phyloP scores from a whole-genome alignment of 2,888 invertebrate species.

The Diadegma fenestrale region DNA sequence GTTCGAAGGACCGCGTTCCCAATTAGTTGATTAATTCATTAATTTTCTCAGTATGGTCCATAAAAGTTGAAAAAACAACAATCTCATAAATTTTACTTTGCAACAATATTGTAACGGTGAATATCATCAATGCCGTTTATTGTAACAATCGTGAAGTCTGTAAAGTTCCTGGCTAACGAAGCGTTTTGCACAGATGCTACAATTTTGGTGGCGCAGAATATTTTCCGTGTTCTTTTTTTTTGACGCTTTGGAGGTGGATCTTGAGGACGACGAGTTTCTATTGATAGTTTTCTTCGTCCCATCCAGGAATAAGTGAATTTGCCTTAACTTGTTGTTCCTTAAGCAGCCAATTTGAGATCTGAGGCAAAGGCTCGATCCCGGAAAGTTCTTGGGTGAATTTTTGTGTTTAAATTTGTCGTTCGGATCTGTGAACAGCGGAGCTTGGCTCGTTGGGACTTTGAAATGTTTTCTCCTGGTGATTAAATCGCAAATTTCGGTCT shows the following conservation, averaged over 20 bases:
- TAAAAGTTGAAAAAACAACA: conserved; percentile 14
- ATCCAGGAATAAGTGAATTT: conserved; percentile 29
- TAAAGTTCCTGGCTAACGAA: conserved; percentile 76
- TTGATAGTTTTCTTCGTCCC: conserved; percentile 29
- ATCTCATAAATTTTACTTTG: background rate
- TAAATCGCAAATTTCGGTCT: background rate
- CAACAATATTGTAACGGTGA: background rate
- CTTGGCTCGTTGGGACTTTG: background rate
- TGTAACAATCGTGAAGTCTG: conserved; percentile 75
- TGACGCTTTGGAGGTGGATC: background rate
- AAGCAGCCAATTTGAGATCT: conserved; percentile 75
- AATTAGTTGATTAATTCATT: background rate
- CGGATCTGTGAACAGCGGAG: background rate
- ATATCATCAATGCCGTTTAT: conserved; percentile 66
- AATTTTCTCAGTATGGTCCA: conserved; percentile 20
- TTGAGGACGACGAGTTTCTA: conserved; percentile 37
- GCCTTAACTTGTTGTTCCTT: conserved; percentile 75
- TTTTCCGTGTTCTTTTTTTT: background rate
- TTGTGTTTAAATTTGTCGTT: background rate
- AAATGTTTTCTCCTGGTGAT: background rate
- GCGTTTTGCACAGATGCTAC: conserved; percentile 75
- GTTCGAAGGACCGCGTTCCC: background rate
- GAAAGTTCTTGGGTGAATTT: conserved; percentile 2
- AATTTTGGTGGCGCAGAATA: conserved; percentile 57
- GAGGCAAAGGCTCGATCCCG: conserved; percentile 70